Percentiles rank a stretch among this genome's conserved stretches.
These are phyloP conservation scores for Neodontobutis hainanensis DNA, from an alignment of 2,113 vertebrate species.

Conservation along the genomic window DNA sequence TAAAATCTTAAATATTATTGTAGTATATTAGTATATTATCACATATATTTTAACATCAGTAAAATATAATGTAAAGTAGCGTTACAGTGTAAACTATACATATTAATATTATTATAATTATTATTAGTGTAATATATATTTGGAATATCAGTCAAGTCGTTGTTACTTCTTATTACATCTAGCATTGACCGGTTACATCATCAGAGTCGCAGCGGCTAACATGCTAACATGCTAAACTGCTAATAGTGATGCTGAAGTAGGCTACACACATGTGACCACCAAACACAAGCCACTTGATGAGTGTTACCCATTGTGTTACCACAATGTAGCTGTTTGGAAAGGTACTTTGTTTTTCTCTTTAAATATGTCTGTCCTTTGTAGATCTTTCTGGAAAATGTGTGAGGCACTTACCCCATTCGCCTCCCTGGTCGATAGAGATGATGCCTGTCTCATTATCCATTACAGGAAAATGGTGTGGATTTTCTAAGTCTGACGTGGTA, in stretches of 20 bases:
- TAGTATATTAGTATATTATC: too few species aligned
- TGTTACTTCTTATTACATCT: background rate
- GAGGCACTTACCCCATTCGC: constrained; percentile 76
- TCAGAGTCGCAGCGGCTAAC: constrained; percentile 9
- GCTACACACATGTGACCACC: too few species aligned
- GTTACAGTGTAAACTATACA: too few species aligned
- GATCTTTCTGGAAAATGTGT: constrained; percentile 12
- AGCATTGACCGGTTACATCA: constrained; percentile 35
- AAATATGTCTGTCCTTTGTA: background rate
- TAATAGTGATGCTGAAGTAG: background rate
- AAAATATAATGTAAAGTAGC: too few species aligned
- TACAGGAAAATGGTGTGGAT: constrained; percentile 28
- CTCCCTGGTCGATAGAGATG: constrained; percentile 74
- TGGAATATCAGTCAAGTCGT: background rate
- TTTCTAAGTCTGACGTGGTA: constrained; percentile 62
- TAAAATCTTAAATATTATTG: too few species aligned
- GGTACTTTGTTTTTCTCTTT: background rate
- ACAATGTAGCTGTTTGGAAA: background rate
- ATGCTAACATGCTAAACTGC: constrained; percentile 39
- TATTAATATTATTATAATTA: too few species aligned
- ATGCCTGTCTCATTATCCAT: constrained; percentile 56
- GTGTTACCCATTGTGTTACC: too few species aligned
- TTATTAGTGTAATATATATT: too few species aligned
- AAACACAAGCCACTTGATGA: background rate
- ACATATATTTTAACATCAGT: too few species aligned